A percentile compares a stretch with the other conserved stretches of the same genome.
Evolutionary conservation across 2,888 invertebrate genomes (phyloP).

Genomic region (Encarsia formosa): DNA sequence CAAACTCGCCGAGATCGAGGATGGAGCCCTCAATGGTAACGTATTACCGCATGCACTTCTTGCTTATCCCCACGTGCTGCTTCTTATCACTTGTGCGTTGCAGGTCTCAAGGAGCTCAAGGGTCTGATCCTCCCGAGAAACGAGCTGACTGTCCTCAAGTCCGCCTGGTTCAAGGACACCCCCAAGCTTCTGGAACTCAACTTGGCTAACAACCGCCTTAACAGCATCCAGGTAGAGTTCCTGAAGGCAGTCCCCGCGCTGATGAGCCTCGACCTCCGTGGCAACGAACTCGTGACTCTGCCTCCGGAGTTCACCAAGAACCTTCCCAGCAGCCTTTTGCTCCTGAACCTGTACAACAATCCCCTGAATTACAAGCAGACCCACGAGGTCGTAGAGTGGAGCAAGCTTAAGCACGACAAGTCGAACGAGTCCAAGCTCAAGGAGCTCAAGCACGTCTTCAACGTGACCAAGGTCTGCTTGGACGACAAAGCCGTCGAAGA

Average conservation of each 20-base stretch:
- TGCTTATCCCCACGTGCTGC: no score
- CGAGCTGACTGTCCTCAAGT: conserved; percentile 21
- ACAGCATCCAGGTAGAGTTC: conserved; percentile 17
- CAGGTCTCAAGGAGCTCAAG: conserved; percentile 21
- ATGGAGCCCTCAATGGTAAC: conserved; percentile 25
- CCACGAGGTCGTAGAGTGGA: conserved; percentile 14
- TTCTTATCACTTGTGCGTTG: neutral
- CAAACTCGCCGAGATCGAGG: conserved; percentile 26
- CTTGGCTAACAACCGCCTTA: conserved; percentile 20
- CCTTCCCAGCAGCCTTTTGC: conserved; percentile 8
- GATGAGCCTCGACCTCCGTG: conserved; percentile 19
- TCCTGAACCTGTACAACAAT: conserved; percentile 21
- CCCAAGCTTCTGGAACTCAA: conserved; percentile 21
- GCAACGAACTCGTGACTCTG: conserved; percentile 22
- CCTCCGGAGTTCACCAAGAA: conserved; percentile 13
- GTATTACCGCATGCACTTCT: neutral
- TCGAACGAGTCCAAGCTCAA: conserved; percentile 14
- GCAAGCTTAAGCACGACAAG: conserved; percentile 16
- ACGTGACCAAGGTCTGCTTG: conserved; percentile 17
- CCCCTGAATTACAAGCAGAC: conserved; percentile 20
- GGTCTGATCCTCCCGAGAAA: conserved; percentile 23
- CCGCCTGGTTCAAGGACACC: conserved; percentile 27
- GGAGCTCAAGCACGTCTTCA: conserved; percentile 15
- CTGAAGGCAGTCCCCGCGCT: conserved; percentile 15
- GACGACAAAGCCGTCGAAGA: conserved; percentile 10